A percentile compares a stretch with the other conserved stretches of the same genome.
phyloP scores from a whole-genome alignment of 2,113 vertebrate species.

The Oreochromis spilurus region DNA sequence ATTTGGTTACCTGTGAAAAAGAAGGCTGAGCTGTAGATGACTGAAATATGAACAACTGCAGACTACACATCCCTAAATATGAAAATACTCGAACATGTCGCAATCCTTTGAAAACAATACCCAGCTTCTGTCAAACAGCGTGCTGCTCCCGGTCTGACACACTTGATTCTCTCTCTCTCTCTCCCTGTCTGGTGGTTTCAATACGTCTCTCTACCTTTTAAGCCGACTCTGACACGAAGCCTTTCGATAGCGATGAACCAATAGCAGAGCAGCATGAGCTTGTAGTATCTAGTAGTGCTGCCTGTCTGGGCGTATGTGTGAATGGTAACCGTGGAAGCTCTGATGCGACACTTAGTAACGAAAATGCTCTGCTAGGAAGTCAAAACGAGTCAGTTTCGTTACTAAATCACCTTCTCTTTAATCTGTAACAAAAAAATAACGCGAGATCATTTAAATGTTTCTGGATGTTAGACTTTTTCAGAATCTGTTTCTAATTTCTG shows the following conservation, averaged over 20 bases:
- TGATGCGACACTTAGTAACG: background rate
- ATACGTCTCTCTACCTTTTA: background rate
- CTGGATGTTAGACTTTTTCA: background rate
- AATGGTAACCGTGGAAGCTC: background rate
- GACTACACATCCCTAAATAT: background rate
- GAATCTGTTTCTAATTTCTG: background rate
- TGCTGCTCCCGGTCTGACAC: background rate
- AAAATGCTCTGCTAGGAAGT: background rate
- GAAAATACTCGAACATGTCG: background rate
- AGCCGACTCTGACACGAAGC: background rate
- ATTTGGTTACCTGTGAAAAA: background rate
- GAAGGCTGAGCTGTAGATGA: background rate
- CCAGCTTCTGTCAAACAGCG: background rate
- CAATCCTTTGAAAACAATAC: background rate
- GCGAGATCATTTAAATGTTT: background rate
- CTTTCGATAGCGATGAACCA: slow-evolving; percentile 53
- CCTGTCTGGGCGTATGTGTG: background rate
- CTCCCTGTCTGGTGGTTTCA: background rate
- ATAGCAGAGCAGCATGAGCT: slow-evolving; percentile 16
- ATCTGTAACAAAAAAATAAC: background rate
- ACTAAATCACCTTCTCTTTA: background rate
- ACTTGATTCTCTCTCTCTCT: background rate
- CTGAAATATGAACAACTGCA: background rate
- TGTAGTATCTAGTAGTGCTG: background rate
- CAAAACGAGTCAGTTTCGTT: background rate